Base-by-base conservation (phyloP, 2,888 invertebrate genomes). In the Idaea biselata region DNA sequence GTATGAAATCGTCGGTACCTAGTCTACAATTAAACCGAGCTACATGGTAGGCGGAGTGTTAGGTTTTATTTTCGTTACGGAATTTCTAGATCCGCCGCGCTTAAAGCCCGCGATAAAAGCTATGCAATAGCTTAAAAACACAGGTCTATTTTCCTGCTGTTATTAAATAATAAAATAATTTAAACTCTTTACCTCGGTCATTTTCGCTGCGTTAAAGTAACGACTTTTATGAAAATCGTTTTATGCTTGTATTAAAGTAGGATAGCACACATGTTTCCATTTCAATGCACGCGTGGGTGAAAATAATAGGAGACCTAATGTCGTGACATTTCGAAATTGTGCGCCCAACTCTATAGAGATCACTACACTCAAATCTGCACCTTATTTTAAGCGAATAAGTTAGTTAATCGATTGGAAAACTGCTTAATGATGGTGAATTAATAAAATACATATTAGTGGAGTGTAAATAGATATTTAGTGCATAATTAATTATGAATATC, bases 281-380 rank as follows among this genome's bases (percentile, higher is more conserved):
- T 80, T 75, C 81, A 80, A 78, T 77, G 73, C 68, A 64, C 67
- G 90, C 89, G 91, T 90, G 90, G 90, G 90, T 80, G 88, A 78
- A 79, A 76, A 82, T 87, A 84, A 83, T 87, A 70, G 67, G 62
- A 86, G 82, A 83, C 80, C 74, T 74, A 79, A 79, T 74, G 77
- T 79, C 80, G 79, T 84, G 88, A 87, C 88, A 87, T 90, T 89
- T 85, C 81, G 79, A 84, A 87, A 89, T 76, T 73, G 73, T 77
- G 73, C 68, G 73, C 70, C 65, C 68, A 73, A 66, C 63, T 66
- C 60, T 63, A 62, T 61, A 62, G 59, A 60, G 65, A 59, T 58
- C 58, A 62, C 44, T 55, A 25, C 32, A 44, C 61, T 60, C 18
- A 60, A 59, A 66, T 62, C 61, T 57, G 58, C 57, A 61, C 64